These are phyloP conservation scores for Triplophysa dalaica DNA, from an alignment of 2,113 vertebrate genomes.

Conservation along the genomic window DNA sequence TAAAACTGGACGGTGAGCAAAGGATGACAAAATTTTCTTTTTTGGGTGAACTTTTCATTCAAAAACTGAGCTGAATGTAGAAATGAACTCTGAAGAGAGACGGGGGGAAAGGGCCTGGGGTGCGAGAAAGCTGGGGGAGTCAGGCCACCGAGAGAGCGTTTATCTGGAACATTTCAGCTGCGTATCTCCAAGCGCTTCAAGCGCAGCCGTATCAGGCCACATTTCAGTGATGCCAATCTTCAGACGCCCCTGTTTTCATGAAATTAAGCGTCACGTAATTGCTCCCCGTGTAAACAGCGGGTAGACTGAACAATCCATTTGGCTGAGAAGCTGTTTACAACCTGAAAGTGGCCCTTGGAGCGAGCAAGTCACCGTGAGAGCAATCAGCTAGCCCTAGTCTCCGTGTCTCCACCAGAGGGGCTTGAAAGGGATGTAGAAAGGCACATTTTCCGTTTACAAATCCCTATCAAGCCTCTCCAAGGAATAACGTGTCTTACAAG, in stretches of 20 bases:
- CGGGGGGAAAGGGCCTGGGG: constrained; percentile 36
- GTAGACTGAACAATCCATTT: constrained; percentile 65
- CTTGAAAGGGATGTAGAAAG: constrained; percentile 19
- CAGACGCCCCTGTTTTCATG: constrained; percentile 61
- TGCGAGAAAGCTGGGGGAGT: constrained; percentile 31
- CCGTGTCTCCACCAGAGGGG: constrained; percentile 48
- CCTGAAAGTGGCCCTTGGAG: constrained; percentile 62
- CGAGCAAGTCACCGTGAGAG: constrained; percentile 46
- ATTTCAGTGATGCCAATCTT: constrained; percentile 72
- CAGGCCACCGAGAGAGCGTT: constrained; percentile 51
- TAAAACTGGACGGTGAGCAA: no score
- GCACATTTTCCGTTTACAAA: constrained; percentile 50
- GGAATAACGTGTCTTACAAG: constrained; percentile 41
- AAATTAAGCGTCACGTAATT: constrained; percentile 72
- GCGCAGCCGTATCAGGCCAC: constrained; percentile 45
- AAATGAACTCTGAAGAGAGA: constrained; percentile 8
- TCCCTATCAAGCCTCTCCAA: constrained; percentile 21
- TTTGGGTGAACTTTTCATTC: background rate
- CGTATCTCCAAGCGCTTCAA: constrained; percentile 54
- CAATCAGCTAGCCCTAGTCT: constrained; percentile 54
- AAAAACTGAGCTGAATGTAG: background rate
- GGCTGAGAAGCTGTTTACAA: constrained; percentile 60
- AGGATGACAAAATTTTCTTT: no score
- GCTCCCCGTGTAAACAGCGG: constrained; percentile 65
- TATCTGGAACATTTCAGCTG: constrained; percentile 55